Percentiles rank a stretch among this genome's conserved stretches.
Evolutionary conservation across 2,113 vertebrate species (phyloP).

Genomic region (Passer domesticus): DNA sequence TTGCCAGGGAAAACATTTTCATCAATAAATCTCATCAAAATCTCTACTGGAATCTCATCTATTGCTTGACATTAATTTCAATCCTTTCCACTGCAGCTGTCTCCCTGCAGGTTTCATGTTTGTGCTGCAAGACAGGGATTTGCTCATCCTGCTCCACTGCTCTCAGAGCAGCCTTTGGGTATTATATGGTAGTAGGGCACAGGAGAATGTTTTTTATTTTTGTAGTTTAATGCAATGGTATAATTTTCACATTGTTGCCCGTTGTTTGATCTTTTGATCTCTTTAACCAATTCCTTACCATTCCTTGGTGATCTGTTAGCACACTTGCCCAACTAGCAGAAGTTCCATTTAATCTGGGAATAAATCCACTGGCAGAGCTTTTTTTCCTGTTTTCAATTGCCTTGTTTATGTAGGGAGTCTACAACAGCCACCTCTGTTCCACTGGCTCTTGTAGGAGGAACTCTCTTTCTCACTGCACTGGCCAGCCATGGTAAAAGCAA

Average conservation of each 20-base stretch:
- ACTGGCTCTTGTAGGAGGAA: neutral
- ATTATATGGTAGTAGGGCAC: neutral
- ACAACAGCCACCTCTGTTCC: neutral
- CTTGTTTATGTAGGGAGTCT: neutral
- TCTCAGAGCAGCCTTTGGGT: slow-evolving; percentile 1
- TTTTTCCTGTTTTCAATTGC: neutral
- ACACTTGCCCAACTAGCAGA: neutral
- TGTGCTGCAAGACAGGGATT: neutral
- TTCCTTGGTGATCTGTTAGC: neutral
- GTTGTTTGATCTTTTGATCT: neutral
- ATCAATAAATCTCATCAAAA: slow-evolving; percentile 42
- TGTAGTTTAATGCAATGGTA: neutral
- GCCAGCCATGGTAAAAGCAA: neutral
- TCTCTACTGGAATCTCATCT: slow-evolving; percentile 26
- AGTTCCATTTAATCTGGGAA: neutral
- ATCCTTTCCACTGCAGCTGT: neutral
- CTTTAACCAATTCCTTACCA: neutral
- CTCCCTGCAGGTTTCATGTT: slow-evolving; percentile 10
- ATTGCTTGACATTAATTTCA: slow-evolving; percentile 32
- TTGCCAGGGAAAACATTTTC: slow-evolving; percentile 41
- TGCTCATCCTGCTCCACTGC: neutral
- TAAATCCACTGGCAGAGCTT: neutral
- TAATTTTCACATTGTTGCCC: neutral
- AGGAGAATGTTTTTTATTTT: neutral
- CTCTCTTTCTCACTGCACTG: neutral